These are phyloP conservation scores for Oscheius sp. DNA, from an alignment of 2,888 invertebrate species.

Conservation along the genomic window DNA sequence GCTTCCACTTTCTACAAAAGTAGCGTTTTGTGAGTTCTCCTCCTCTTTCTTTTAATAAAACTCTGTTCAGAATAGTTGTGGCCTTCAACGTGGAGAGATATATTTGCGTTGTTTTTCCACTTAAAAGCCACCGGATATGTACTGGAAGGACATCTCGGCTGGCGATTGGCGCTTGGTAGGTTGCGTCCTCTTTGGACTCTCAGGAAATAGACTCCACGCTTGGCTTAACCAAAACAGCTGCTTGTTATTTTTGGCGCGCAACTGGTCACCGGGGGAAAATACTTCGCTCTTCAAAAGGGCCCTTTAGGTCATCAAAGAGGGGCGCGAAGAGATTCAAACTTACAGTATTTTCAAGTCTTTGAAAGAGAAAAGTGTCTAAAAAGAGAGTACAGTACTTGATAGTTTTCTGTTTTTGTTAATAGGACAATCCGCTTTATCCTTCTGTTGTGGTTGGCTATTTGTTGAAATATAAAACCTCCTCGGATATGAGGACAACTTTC, in stretches of 20 bases:
- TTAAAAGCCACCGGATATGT: conserved; percentile 63
- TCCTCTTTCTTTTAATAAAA: neutral
- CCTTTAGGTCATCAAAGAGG: too few relatives aligned
- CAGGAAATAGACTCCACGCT: too few relatives aligned
- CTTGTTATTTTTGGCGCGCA: too few relatives aligned
- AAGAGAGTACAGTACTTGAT: neutral
- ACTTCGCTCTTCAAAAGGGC: too few relatives aligned
- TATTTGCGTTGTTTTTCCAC: conserved; percentile 68
- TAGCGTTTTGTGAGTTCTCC: conserved; percentile 65
- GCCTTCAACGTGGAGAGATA: conserved; percentile 70
- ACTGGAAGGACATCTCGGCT: conserved; percentile 54
- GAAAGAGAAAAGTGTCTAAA: too few relatives aligned
- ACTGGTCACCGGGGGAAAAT: too few relatives aligned
- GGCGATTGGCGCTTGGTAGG: conserved; percentile 55
- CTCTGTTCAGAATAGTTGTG: conserved; percentile 64
- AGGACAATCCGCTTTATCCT: too few relatives aligned
- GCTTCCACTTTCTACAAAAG: conserved; percentile 70
- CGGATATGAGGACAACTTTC: neutral
- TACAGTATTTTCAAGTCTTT: too few relatives aligned
- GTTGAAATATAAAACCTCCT: too few relatives aligned
- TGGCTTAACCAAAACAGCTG: too few relatives aligned
- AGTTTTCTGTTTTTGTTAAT: neutral
- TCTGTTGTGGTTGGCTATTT: too few relatives aligned
- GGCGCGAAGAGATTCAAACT: too few relatives aligned
- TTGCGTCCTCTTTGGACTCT: neutral